Evolutionary conservation across 2,113 vertebrate species (phyloP).

Genomic region (Sturnus vulgaris): DNA sequence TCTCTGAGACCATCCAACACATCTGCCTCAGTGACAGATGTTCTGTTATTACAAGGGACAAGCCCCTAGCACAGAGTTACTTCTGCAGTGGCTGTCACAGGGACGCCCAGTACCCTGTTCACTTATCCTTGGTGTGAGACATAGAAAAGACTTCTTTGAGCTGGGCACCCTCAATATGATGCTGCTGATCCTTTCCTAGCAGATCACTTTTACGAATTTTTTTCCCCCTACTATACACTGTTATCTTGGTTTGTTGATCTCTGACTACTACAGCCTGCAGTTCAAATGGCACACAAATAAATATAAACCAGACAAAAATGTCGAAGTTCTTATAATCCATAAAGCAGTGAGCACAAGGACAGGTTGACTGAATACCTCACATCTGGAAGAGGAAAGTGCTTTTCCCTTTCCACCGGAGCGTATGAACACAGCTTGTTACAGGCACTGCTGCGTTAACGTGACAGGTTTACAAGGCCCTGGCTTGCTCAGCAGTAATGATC

Average conservation of each 20-base stretch:
- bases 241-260: neutral
- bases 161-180: neutral
- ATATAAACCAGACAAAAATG: neutral
- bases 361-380: neutral
- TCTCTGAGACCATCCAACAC: neutral
- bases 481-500: conserved; percentile 42
- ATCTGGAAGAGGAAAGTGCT: neutral
- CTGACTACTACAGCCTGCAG: neutral
- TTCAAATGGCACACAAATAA: neutral
- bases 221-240: neutral
- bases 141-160: neutral
- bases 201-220: neutral
- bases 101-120: neutral
- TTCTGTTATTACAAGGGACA: neutral
- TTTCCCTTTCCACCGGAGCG: neutral
- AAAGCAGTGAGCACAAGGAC: neutral
- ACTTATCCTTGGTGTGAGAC: neutral
- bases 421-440: neutral
- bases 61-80: neutral
- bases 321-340: neutral
- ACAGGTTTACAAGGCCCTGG: neutral
- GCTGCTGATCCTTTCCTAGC: neutral
- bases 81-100: neutral
- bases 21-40: neutral
- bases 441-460: neutral